These are phyloP conservation scores for Watsonalla cultraria DNA, from an alignment of 2,888 invertebrate genomes.

Conservation along the genomic window DNA sequence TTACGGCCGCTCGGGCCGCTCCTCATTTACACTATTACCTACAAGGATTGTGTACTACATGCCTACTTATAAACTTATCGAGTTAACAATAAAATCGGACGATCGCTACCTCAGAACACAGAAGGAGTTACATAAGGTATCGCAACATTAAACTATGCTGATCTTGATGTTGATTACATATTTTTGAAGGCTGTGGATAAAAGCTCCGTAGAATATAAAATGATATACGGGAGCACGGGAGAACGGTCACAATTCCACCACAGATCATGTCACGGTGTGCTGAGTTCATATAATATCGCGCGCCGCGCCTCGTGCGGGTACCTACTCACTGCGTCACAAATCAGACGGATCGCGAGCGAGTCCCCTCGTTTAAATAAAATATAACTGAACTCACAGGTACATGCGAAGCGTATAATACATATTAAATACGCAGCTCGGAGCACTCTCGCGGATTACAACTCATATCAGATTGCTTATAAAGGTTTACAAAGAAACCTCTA, in stretches of 20 bases:
- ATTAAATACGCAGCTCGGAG: conserved; percentile 29
- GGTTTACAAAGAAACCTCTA: conserved; percentile 24
- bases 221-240: no score
- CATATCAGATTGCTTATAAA: conserved; percentile 36
- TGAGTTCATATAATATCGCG: neutral
- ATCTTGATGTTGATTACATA: no score
- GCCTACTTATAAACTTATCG: no score
- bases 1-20: no score
- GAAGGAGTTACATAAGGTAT: neutral
- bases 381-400: neutral
- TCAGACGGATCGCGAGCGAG: neutral
- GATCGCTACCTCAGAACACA: conserved; percentile 5
- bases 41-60: no score
- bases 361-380: conserved; percentile 2
- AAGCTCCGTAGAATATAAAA: no score
- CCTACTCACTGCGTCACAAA: neutral
- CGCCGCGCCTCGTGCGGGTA: neutral
- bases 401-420: conserved; percentile 30
- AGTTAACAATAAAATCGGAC: neutral
- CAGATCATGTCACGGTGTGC: neutral
- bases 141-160: no score
- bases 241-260: neutral
- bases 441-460: conserved; percentile 43
- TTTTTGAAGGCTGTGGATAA: no score
- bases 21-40: no score